Evolutionary conservation across 2,113 vertebrate genomes (phyloP).

Genomic region (Rhinoptilus africanus): DNA sequence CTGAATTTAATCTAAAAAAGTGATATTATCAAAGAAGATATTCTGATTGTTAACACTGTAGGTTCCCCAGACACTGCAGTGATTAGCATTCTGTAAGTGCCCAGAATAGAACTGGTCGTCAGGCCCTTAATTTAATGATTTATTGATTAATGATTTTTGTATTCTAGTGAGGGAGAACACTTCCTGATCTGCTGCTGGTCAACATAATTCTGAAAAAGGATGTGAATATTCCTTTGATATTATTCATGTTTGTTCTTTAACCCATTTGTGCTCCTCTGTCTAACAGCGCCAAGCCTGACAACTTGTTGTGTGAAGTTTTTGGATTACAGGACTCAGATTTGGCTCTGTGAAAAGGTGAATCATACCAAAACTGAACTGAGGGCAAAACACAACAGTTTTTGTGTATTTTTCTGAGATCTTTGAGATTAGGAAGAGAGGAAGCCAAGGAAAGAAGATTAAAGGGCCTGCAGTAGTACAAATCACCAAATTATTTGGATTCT

Average conservation of each 20-base stretch:
- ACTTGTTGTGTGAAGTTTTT: neutral
- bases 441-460: neutral
- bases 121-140: constrained; percentile 42
- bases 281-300: neutral
- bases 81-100: constrained; percentile 27
- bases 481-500: neutral
- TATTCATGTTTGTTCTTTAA: neutral
- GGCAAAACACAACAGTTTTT: neutral
- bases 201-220: neutral
- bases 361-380: neutral
- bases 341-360: neutral
- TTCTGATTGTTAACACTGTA: neutral
- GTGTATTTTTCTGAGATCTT: neutral
- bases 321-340: neutral
- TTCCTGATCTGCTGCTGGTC: constrained; percentile 19
- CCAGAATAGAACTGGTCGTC: neutral
- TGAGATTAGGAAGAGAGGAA: neutral
- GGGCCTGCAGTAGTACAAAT: neutral
- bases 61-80: neutral
- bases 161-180: neutral
- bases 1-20: neutral
- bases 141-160: constrained; percentile 41
- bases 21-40: neutral
- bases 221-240: neutral
- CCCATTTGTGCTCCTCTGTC: neutral